Evolutionary conservation across 2,797 vertebrate genomes (phyloP), one percentile per base, ranked within the genome.

Genomic region (Sebastolobus alascanus): DNA sequence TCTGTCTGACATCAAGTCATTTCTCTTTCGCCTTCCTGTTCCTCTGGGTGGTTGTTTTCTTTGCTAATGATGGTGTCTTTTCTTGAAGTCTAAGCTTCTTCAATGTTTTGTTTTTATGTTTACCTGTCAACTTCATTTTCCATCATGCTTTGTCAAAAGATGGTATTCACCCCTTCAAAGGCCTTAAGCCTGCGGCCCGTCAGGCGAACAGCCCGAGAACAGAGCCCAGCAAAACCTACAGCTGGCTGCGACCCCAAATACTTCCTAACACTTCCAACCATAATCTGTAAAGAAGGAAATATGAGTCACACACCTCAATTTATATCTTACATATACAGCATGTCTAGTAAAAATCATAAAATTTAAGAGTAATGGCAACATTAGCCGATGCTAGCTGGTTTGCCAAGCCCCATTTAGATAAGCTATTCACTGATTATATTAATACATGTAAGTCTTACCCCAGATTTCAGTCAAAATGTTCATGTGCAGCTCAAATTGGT

Each of bases 151-250:
- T 96, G 97, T 99, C 97, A 97, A 99, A 99, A 99, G 98, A 99
- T 99, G 98, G 98, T 97, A 99, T 99, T 99, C 98, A 98, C 98
- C 98, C 98, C 98, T 99, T 99, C 98, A 99, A 99, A 99, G 98
- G 98, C 98, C 98, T 97, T 97, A 98, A 99, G 98, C 98, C 98
- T 99, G 98, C 98, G 98, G 97, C 98, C 98, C 98, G 97, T 97
- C 97, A 95, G 95, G 98, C 95, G 98, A 99, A 99, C 98, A 99
- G 98, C 98, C 98, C 97, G 98, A 96, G 97, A 98, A 99, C 98
- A 99, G 96, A 98, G 97, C 68, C 94, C 97, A 95, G 97, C 94
- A 93, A 95, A 92, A 96, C 96, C 96, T 96, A 93, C 96, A 97
- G 96, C 89, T 96, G 96, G 96, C 94, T 93, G 93, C 82, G 76